These are phyloP conservation scores for Lordiphosa andalusiaca DNA, from an alignment of 2,888 invertebrate species.

Conservation along the genomic window DNA sequence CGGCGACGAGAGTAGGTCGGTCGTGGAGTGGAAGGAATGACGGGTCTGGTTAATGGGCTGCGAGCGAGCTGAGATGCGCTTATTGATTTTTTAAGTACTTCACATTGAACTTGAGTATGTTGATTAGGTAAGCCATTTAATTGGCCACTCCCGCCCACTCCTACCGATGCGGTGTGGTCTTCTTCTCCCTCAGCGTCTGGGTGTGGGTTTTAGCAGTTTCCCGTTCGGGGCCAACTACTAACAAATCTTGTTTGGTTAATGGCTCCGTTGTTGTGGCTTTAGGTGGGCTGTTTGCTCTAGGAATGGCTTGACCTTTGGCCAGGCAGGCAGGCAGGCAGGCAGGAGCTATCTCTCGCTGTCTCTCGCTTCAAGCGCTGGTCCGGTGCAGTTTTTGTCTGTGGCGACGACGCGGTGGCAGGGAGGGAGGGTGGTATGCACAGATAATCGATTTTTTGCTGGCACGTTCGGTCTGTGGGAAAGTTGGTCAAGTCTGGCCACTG, in stretches of 20 bases:
- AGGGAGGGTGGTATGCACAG: no score
- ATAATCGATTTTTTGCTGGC: constrained; percentile 30
- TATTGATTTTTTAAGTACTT: constrained; percentile 79
- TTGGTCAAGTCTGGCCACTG: constrained; percentile 14
- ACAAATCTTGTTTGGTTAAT: constrained; percentile 69
- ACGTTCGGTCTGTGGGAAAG: constrained; percentile 1
- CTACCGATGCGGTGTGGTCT: constrained; percentile 80
- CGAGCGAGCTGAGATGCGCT: neutral
- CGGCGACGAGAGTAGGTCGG: neutral
- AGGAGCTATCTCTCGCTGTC: neutral
- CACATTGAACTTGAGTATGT: constrained; percentile 78
- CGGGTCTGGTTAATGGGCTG: neutral
- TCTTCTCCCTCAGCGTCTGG: constrained; percentile 69
- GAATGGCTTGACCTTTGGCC: constrained; percentile 38
- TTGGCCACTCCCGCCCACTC: constrained; percentile 17
- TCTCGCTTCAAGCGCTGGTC: neutral
- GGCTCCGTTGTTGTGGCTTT: constrained; percentile 81
- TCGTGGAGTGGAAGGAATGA: neutral
- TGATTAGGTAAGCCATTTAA: constrained; percentile 78
- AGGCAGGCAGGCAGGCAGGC: constrained; percentile 1
- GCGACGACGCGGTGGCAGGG: neutral
- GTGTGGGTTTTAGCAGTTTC: constrained; percentile 72
- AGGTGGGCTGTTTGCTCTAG: constrained; percentile 47
- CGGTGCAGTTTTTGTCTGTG: neutral
- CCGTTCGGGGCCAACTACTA: constrained; percentile 73